phyloP scores from a whole-genome alignment of 2,797 vertebrate genomes.

The Melanotaenia trifasciata region DNA sequence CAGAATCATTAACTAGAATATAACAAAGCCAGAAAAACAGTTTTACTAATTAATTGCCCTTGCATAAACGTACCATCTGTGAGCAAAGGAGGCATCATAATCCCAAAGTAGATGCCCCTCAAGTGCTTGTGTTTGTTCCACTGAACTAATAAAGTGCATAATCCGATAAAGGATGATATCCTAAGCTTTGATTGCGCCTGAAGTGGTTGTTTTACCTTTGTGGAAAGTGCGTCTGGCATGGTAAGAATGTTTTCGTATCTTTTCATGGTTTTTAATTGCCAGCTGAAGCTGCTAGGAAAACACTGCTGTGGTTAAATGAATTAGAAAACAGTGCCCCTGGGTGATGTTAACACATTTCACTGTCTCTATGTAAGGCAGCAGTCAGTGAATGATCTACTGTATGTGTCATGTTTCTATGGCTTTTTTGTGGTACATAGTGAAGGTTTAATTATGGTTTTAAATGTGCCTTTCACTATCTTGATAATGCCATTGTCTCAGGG shows the following conservation, averaged over 20 bases:
- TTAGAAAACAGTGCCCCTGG: slow-evolving; percentile 76
- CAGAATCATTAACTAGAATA: slow-evolving; percentile 33
- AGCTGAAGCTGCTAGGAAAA: slow-evolving; percentile 75
- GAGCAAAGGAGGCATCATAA: slow-evolving; percentile 52
- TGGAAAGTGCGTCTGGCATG: slow-evolving; percentile 79
- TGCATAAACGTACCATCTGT: slow-evolving; percentile 54
- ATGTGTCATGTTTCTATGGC: slow-evolving; percentile 49
- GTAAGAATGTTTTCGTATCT: slow-evolving; percentile 78
- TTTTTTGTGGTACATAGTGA: slow-evolving; percentile 53
- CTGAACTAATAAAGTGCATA: slow-evolving; percentile 82
- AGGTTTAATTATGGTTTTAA: slow-evolving; percentile 42
- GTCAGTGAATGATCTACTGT: slow-evolving; percentile 56
- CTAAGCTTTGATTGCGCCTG: slow-evolving; percentile 77
- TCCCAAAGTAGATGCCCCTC: slow-evolving; percentile 67
- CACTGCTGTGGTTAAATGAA: slow-evolving; percentile 79
- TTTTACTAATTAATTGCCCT: slow-evolving; percentile 62
- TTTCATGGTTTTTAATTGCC: slow-evolving; percentile 81
- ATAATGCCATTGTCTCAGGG: slow-evolving; percentile 32
- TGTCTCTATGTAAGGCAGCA: slow-evolving; percentile 48
- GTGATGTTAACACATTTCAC: slow-evolving; percentile 72
- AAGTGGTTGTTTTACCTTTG: slow-evolving; percentile 82
- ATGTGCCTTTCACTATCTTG: slow-evolving; percentile 31
- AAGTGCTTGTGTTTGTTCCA: slow-evolving; percentile 80
- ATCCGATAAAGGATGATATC: slow-evolving; percentile 76
- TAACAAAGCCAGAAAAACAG: slow-evolving; percentile 38